Base-by-base conservation (phyloP, 1,140 invertebrate species). In the Tetranychus cinnabarinus region DNA sequence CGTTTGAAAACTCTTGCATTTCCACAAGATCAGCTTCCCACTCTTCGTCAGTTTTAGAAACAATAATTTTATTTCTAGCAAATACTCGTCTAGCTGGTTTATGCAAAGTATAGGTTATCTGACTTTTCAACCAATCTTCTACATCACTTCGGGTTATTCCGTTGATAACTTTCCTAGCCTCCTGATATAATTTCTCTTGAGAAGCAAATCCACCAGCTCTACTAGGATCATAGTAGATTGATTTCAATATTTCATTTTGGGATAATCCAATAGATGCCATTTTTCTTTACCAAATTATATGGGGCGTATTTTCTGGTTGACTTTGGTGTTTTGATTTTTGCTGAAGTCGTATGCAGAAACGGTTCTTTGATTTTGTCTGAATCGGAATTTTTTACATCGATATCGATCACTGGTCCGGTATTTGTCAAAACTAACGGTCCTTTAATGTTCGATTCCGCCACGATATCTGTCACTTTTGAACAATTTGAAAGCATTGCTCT, bases 11-110 rank as follows among this genome's bases (percentile, higher is more conserved):
- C 15, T 6, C 45, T 46, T 57, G n/a, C n/a, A 69, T 42, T 59
- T 68, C 68, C 36, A 63, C 61, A n/a, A 69, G 59, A 61, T 68
- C 67, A 34, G 61, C 62, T 50, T 50, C 48, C 48, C 48, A 50
- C 15, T 50, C 5, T 31, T 50, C 48, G 23, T 50, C 48, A 50
- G 65, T 62, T 2, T 56, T 34, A 15, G 12, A 36, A 33, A 63
- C 61, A 60, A 60, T 60, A 10, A 65, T 59, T 33, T 56, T 12
- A 45, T 62, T 65, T 33, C 39, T 58, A 12, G 34, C 7, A 66
- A 70, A 72, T 34, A 64, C 58, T 42, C 64, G 57, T 55, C 61
- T 61, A 15, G 63, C 37, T n/a, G 59, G 59, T 62, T 63, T 63
- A 54, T 67, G 66, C 42, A 67, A 31, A 10, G 65, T 68, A 62